These are phyloP conservation scores for Tragelaphus buxtoni DNA, from an alignment of 2,113 vertebrate genomes.

Conservation along the genomic window DNA sequence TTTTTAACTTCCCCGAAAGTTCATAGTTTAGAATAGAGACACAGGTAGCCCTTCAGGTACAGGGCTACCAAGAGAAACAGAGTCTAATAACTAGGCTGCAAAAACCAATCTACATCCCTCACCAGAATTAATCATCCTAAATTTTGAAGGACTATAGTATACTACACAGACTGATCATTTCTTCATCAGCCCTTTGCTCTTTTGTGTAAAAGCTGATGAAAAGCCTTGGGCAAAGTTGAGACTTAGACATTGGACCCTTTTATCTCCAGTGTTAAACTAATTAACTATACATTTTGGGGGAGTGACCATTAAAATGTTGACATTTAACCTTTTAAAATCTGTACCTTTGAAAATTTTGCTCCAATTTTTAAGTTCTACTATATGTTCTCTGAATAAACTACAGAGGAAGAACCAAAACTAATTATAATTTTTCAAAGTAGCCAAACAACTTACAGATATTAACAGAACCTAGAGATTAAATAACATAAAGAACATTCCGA, in stretches of 20 bases:
- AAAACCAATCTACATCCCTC: not conserved
- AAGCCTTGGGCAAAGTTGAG: not conserved
- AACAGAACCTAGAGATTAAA: not conserved
- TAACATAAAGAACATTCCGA: not conserved
- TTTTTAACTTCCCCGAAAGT: not conserved
- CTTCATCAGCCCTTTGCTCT: not conserved
- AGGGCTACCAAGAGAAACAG: not conserved
- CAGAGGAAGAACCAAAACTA: not conserved
- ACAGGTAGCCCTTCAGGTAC: not conserved
- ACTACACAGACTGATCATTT: not conserved
- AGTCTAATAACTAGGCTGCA: not conserved
- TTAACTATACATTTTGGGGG: not conserved
- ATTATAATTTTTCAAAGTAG: not conserved
- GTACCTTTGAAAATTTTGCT: not conserved
- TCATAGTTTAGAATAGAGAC: not conserved
- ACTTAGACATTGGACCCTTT: not conserved
- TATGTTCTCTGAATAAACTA: not conserved
- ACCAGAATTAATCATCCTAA: not conserved
- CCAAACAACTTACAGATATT: not conserved
- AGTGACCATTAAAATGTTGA: not conserved
- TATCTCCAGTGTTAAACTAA: not conserved
- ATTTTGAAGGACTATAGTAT: not conserved
- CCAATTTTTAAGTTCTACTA: not conserved
- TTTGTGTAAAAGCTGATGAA: not conserved
- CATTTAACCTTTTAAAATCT: not conserved